phyloP scores from a whole-genome alignment of 2,113 vertebrate species.

The Hiodon alosoides region DNA sequence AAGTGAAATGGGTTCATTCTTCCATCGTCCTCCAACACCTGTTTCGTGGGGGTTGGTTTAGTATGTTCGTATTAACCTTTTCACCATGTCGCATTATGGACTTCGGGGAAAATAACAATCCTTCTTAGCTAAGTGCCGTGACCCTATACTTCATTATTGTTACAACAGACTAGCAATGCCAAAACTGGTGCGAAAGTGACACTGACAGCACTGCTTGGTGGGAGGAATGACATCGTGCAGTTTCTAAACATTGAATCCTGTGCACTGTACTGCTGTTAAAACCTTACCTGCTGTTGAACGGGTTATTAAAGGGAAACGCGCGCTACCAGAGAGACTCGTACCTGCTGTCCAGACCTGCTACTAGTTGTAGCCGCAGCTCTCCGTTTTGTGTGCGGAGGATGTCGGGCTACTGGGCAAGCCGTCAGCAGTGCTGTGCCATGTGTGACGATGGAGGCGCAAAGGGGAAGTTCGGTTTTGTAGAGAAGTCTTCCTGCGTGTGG shows the following conservation, averaged over 20 bases:
- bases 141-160: not conserved
- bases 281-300: not conserved
- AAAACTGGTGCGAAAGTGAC: not conserved
- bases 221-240: not conserved
- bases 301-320: not conserved
- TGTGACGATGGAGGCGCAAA: not conserved
- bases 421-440: not conserved
- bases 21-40: not conserved
- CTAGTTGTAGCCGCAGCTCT: not conserved
- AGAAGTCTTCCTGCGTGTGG: conserved; percentile 2
- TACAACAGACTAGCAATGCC: not conserved
- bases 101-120: not conserved
- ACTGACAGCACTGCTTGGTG: not conserved
- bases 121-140: not conserved
- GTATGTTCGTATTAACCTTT: not conserved
- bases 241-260: not conserved
- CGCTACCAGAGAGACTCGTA: not conserved
- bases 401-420: not conserved
- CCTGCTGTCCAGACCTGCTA: not conserved
- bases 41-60: not conserved
- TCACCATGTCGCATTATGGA: not conserved
- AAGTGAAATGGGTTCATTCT: not conserved
- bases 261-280: not conserved
- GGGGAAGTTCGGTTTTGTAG: not conserved
- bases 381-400: not conserved